phyloP scores from a whole-genome alignment of 2,888 invertebrate species.

The Actias luna region DNA sequence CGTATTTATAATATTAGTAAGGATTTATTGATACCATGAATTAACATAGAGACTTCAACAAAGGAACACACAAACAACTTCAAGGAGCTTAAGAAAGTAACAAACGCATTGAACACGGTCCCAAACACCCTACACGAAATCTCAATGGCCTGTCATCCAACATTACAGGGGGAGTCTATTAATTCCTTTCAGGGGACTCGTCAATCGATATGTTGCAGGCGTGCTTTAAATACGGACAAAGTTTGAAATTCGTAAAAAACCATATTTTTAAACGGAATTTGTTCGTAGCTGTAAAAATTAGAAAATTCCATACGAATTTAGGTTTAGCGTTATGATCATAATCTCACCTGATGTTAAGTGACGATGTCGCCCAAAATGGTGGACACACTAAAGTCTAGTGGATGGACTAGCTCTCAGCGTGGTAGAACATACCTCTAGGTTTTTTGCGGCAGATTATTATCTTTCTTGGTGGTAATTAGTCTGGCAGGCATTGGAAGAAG shows the following conservation, averaged over 20 bases:
- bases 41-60: not conserved
- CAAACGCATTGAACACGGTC: slow-evolving; percentile 25
- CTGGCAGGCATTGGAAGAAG: too few species aligned
- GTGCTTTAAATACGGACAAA: not conserved
- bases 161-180: slow-evolving; percentile 32
- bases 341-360: too few species aligned
- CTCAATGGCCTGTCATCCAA: slow-evolving; percentile 37
- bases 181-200: slow-evolving; percentile 27
- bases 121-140: slow-evolving; percentile 22
- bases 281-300: not conserved
- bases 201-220: slow-evolving; percentile 17
- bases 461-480: too few species aligned
- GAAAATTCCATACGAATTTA: too few species aligned
- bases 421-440: too few species aligned
- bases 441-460: too few species aligned
- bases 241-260: not conserved
- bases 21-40: too few species aligned
- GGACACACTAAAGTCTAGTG: too few species aligned
- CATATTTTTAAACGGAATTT: not conserved
- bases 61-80: not conserved
- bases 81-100: slow-evolving; percentile 27
- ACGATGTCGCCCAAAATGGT: too few species aligned
- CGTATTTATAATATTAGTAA: too few species aligned
- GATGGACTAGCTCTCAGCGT: too few species aligned
- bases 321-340: too few species aligned